Percentiles rank a stretch among this genome's conserved stretches.
Conservation (phyloP, 1,140 invertebrate genomes). For the Dinothrombium tinctorium region DNA sequence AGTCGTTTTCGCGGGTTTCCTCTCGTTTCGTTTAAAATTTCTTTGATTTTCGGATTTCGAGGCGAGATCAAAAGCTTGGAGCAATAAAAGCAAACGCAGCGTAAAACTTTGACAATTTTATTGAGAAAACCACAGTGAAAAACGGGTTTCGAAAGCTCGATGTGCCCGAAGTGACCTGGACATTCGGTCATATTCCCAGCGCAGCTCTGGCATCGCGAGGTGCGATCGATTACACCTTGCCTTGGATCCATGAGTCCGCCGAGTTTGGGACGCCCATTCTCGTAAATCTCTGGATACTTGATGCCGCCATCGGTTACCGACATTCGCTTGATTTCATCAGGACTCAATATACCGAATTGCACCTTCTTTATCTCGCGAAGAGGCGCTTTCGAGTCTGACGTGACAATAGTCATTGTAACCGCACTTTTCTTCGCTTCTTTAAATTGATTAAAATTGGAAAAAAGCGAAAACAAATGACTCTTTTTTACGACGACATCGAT, state of each 20-base stretch:
- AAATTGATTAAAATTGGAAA: no score
- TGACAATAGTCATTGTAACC: slow-evolving; percentile 14
- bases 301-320: slow-evolving; percentile 93
- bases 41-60: slow-evolving; percentile 93
- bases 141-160: slow-evolving; percentile 92
- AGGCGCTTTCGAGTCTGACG: slow-evolving; percentile 81
- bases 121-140: slow-evolving; percentile 95
- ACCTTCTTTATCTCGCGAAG: slow-evolving; percentile 76
- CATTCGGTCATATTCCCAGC: slow-evolving; percentile 94
- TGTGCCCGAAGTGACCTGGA: slow-evolving; percentile 98
- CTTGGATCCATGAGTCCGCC: slow-evolving; percentile 97
- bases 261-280: slow-evolving; percentile 86
- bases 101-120: slow-evolving; percentile 83
- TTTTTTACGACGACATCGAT: no score
- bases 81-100: slow-evolving; percentile 95
- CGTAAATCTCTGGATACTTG: slow-evolving; percentile 88
- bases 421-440: no score
- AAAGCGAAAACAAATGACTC: no score
- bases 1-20: slow-evolving; percentile 84
- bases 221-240: slow-evolving; percentile 87
- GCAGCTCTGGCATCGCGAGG: slow-evolving; percentile 85
- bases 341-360: slow-evolving; percentile 93
- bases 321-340: slow-evolving; percentile 97
- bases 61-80: slow-evolving; percentile 81
- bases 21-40: slow-evolving; percentile 86